Conservation (phyloP, 2,888 invertebrate species). For the Drymonia ruficornis region DNA sequence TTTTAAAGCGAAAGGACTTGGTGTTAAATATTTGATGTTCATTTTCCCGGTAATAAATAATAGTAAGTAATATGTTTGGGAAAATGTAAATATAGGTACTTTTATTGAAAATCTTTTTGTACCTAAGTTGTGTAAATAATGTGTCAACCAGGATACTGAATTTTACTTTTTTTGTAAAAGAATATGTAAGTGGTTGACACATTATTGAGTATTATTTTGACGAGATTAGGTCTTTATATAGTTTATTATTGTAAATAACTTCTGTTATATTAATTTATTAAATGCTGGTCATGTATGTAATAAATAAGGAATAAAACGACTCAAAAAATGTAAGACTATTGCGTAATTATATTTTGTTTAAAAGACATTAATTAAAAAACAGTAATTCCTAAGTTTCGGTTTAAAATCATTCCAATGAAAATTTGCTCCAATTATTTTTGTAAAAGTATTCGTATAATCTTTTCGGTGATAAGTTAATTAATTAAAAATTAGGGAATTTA, state of each 20-base stretch:
- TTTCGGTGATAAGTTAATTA: conserved; percentile 13
- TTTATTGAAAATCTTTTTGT: neutral
- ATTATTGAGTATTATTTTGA: conserved; percentile 3
- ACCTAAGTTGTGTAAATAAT: neutral
- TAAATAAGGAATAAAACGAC: conserved; percentile 25
- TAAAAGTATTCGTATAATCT: conserved; percentile 3
- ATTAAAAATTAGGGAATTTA: conserved; percentile 3
- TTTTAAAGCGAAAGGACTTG: conserved; percentile 7
- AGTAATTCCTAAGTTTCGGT: conserved; percentile 27
- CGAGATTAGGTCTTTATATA: neutral
- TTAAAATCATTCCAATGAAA: conserved; percentile 28
- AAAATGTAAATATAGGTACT: neutral
- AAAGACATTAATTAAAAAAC: conserved; percentile 28
- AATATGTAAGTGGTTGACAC: neutral
- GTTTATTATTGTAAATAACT: conserved; percentile 18
- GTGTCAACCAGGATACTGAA: neutral
- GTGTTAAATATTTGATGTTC: conserved; percentile 6
- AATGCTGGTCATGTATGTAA: conserved; percentile 32
- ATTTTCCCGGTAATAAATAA: neutral
- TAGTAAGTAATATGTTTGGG: neutral
- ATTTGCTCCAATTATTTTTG: conserved; percentile 20
- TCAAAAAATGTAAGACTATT: conserved; percentile 10
- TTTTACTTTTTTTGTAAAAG: neutral
- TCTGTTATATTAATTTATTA: conserved; percentile 40
- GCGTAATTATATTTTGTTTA: conserved; percentile 13